These are phyloP conservation scores for Manis javanica DNA, from an alignment of 2,797 vertebrate genomes.

Conservation along the genomic window DNA sequence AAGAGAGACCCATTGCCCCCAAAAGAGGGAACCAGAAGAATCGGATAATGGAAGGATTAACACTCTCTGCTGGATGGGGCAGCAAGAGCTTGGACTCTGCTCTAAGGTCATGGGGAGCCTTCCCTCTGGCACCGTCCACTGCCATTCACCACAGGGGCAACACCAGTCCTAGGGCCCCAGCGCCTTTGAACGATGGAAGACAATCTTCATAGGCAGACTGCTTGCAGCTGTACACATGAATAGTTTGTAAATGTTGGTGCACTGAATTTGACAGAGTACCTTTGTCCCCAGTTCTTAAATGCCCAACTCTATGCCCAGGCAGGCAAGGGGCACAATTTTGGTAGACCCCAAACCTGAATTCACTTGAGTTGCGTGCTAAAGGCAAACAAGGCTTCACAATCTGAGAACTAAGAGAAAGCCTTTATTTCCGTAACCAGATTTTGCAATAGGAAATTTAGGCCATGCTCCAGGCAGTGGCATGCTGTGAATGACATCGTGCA, in stretches of 20 bases:
- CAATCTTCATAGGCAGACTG: background rate
- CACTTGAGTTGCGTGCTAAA: background rate
- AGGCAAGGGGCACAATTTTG: background rate
- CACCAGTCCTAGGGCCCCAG: background rate
- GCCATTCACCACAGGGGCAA: background rate
- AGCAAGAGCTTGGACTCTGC: background rate
- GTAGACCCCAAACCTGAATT: background rate
- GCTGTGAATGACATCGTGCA: background rate
- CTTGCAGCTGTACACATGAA: background rate
- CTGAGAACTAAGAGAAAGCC: background rate
- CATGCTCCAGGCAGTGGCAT: rapidly evolving
- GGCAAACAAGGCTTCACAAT: background rate
- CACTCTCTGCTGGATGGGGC: background rate
- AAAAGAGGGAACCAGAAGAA: background rate
- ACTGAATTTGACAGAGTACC: no score
- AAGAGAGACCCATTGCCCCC: background rate
- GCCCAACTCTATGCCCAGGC: background rate
- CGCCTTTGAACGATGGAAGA: background rate
- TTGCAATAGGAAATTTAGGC: background rate
- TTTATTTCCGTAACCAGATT: background rate
- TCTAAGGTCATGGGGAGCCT: background rate
- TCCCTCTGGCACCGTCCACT: background rate
- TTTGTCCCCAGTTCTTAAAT: background rate
- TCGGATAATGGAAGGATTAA: background rate
- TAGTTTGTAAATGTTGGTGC: background rate